These are phyloP conservation scores for Sebastes cheni DNA, from an alignment of 2,797 vertebrate species.

Conservation along the genomic window DNA sequence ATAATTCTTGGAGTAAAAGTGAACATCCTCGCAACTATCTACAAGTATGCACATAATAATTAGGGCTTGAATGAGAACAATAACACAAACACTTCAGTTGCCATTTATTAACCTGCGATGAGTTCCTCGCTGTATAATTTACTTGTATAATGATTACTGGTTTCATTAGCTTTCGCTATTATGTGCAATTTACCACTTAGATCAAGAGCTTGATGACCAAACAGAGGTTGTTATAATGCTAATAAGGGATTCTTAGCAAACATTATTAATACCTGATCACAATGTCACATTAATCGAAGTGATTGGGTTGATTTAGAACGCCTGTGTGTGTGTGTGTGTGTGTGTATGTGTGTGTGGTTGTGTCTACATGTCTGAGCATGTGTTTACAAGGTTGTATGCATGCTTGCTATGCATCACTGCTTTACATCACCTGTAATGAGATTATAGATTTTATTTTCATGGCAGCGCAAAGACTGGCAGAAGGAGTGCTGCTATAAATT, in stretches of 20 bases:
- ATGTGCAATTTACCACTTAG: slow-evolving; percentile 24
- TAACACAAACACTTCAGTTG: slow-evolving; percentile 29
- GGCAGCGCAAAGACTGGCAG: not conserved
- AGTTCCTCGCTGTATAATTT: slow-evolving; percentile 19
- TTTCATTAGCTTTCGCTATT: slow-evolving; percentile 25
- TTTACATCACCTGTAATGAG: slow-evolving; percentile 50
- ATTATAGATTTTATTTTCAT: slow-evolving; percentile 33
- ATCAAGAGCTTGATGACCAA: slow-evolving; percentile 20
- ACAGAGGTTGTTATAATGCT: not conserved
- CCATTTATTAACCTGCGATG: not conserved
- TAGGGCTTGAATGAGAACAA: slow-evolving; percentile 38
- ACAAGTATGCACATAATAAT: slow-evolving; percentile 43
- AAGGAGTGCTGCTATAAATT: not conserved
- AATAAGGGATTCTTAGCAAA: not conserved
- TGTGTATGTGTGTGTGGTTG: not conserved
- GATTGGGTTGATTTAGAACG: not conserved
- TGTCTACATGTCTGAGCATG: not conserved
- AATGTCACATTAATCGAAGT: not conserved
- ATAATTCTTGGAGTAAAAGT: slow-evolving; percentile 27
- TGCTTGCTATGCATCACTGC: slow-evolving; percentile 37
- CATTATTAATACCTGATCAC: not conserved
- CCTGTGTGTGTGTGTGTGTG: no score
- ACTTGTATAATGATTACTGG: not conserved
- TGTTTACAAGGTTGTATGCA: slow-evolving; percentile 42
- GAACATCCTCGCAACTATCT: slow-evolving; percentile 29